Evolutionary conservation across 2,113 vertebrate genomes (phyloP).

Genomic region (Cynopterus brachyotis): DNA sequence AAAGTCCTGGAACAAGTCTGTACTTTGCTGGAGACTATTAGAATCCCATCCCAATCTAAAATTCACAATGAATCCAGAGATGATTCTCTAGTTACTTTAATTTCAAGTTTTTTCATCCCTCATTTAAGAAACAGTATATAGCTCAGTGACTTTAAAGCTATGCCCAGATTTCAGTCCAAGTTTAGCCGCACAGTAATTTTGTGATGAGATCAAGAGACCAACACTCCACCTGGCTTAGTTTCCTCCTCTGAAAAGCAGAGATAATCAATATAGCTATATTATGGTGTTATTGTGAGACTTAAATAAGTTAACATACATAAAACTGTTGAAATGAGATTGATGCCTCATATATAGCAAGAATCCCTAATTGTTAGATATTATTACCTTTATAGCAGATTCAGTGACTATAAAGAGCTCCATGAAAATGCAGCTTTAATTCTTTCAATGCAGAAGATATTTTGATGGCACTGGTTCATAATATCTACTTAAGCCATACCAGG

Average conservation of each 20-base stretch:
- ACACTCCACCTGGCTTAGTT: background rate
- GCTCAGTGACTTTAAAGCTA: background rate
- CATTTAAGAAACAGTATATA: background rate
- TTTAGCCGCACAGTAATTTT: background rate
- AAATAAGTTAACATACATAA: background rate
- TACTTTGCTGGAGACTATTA: background rate
- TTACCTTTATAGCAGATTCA: background rate
- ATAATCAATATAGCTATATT: background rate
- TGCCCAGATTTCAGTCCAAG: background rate
- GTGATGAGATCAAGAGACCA: background rate
- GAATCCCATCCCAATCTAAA: background rate
- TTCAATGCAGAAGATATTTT: background rate
- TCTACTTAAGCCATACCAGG: background rate
- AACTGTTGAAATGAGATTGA: background rate
- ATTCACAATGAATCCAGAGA: background rate
- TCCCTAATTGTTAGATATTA: background rate
- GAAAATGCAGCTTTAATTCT: background rate
- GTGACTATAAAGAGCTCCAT: background rate
- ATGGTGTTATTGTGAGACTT: background rate
- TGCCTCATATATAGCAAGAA: background rate
- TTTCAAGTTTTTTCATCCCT: background rate
- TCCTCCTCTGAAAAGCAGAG: background rate
- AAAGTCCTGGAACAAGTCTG: background rate
- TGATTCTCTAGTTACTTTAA: background rate
- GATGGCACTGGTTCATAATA: background rate